Evolutionary conservation across 2,888 invertebrate genomes (phyloP).

Genomic region (Drosophila meridionalis): DNA sequence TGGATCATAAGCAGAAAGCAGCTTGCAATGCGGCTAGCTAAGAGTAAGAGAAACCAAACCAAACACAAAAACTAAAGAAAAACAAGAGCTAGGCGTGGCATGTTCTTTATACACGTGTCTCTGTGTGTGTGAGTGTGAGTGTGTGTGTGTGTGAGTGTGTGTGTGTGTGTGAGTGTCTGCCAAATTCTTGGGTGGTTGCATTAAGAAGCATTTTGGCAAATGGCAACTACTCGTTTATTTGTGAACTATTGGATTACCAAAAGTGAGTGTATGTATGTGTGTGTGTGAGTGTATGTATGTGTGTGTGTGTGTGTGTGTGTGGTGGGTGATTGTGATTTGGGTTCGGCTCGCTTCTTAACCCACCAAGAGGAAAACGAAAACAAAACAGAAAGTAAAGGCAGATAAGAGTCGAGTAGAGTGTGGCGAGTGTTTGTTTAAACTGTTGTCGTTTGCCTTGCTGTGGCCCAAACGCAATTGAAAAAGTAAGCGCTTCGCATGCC

Average conservation of each 20-base stretch:
- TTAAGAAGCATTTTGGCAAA: conserved; percentile 51
- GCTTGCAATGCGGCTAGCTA: conserved; percentile 77
- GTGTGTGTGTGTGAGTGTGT: conserved; percentile 5
- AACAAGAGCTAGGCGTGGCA: conserved; percentile 54
- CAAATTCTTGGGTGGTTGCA: conserved; percentile 43
- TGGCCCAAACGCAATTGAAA: conserved; percentile 62
- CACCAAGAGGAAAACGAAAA: conserved; percentile 19
- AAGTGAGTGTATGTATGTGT: conserved; percentile 19
- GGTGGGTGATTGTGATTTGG: conserved; percentile 22
- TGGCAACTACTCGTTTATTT: conserved; percentile 41
- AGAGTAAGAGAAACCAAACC: conserved; percentile 50
- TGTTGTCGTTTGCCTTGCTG: conserved; percentile 35
- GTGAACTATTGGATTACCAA: conserved; percentile 37
- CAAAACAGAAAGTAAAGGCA: background rate
- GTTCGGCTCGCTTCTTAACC: conserved; percentile 26
- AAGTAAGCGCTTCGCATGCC: conserved; percentile 75
- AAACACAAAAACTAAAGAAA: conserved; percentile 32
- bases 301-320: conserved; percentile 9
- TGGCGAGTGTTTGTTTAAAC: conserved; percentile 16
- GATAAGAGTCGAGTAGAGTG: conserved; percentile 6
- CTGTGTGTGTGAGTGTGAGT: conserved; percentile 8
- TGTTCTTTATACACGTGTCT: conserved; percentile 52
- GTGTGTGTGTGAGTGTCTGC: conserved; percentile 12
- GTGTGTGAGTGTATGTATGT: conserved; percentile 11
- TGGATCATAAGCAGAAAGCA: conserved; percentile 73